Evolutionary conservation across 2,888 invertebrate genomes (phyloP), one percentile per base, ranked within the genome.

Genomic region (Eupithecia dodoneata): DNA sequence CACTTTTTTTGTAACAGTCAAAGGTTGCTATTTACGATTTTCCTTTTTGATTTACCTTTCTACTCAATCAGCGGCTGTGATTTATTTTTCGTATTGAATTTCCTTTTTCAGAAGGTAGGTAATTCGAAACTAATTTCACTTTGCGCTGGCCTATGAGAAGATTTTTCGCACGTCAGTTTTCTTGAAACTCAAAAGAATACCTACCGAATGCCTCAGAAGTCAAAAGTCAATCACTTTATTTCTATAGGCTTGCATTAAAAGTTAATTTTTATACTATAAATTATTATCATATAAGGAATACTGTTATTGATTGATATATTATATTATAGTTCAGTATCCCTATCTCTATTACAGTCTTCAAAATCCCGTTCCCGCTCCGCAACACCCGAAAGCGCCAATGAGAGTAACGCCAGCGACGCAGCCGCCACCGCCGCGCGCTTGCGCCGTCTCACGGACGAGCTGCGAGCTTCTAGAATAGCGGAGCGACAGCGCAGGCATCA

Each of bases 371-470:
- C 95, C 4, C 96, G 97, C 75, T 97, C 97, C 83, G 96, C 96
- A 30, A 97, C 97, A 10, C 97, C 97, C n/a, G 96, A 95, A 82
- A 90, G 87, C 75, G 81, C 80, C 49, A 86, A 84, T 42, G 88
- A 86, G 59, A 80, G 81, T 5, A 85, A 83, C n/a, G 85, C 84
- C 3, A 84, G 77, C n/a, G 90, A 87, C 73, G 89, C 88, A 44
- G 91, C 89, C 45, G 90, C 87, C 41, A 96, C 96, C 10, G 95
- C 97, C 82, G 96, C 96, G 79, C 94, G 97, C 59, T 88, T 98
- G 87, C 96, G 97, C 2, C 96, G 97, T 63, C 96, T 97, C 47
- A 97, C 97, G 0, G 97, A 97, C 86, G 98, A 98, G 84, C 89
- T 97, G 74, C 93, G 96, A 0, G 95, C 95, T 45, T 94, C 95